Conservation (phyloP, 2,888 invertebrate genomes). For the Temnothorax unifasciatus region DNA sequence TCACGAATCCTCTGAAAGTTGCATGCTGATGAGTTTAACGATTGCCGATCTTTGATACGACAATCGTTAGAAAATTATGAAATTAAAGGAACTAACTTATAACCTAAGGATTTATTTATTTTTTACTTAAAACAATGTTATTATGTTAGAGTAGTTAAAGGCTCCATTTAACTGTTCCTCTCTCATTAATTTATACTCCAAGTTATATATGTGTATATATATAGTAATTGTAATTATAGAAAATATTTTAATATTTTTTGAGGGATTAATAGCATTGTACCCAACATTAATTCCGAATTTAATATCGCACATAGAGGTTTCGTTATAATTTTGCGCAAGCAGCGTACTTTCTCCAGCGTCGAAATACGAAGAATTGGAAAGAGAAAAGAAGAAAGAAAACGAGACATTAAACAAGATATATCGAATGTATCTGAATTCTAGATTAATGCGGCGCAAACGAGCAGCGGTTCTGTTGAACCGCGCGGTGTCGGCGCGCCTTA, state of each 20-base stretch:
- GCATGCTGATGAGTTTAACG: neutral
- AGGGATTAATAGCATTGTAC: neutral
- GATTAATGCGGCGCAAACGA: slow-evolving; percentile 28
- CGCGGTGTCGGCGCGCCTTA: slow-evolving; percentile 26
- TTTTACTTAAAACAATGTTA: neutral
- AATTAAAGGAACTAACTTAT: neutral
- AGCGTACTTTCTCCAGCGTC: neutral
- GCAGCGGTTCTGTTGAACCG: slow-evolving; percentile 21
- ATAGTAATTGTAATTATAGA: neutral
- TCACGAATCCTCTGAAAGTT: neutral
- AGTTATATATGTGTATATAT: neutral
- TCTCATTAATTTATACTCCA: neutral
- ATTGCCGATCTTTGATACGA: neutral
- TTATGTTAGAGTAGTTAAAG: neutral
- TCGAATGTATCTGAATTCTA: slow-evolving; percentile 32
- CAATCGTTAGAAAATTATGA: neutral
- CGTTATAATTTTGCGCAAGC: neutral
- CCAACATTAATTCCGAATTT: neutral
- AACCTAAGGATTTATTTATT: neutral
- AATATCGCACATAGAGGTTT: neutral
- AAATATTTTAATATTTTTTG: neutral
- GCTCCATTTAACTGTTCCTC: neutral
- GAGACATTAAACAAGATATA: slow-evolving; percentile 3
- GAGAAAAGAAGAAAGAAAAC: neutral
- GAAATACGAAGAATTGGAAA: neutral